Percentiles rank a stretch among this genome's conserved stretches.
Conservation (phyloP, 1,140 invertebrate species). For the Bactericera cockerelli region DNA sequence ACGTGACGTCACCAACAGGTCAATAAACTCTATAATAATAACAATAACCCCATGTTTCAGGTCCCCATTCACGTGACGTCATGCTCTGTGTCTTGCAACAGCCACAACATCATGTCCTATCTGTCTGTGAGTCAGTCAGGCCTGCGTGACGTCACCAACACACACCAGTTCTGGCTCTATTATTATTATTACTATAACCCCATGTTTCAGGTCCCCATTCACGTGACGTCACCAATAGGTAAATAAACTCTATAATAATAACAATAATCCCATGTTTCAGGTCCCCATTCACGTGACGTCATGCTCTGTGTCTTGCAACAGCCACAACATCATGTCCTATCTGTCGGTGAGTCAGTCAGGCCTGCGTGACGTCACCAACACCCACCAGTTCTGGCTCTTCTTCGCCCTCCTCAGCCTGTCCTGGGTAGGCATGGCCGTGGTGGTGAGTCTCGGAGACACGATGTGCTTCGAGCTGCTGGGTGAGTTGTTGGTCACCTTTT, state of each 20-base stretch:
- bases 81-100: slow-evolving; percentile 26
- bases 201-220: too few species aligned
- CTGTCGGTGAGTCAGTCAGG: too few species aligned
- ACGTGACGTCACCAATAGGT: too few species aligned
- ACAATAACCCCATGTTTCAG: too few species aligned
- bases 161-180: slow-evolving; percentile 53
- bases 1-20: too few species aligned
- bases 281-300: too few species aligned
- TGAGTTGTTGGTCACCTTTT: slow-evolving; percentile 33
- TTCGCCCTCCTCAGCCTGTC: slow-evolving; percentile 47
- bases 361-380: not conserved
- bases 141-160: not conserved
- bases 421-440: slow-evolving; percentile 68
- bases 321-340: too few species aligned
- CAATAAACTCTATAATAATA: too few species aligned
- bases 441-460: slow-evolving; percentile 63
- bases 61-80: not conserved
- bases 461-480: slow-evolving; percentile 66
- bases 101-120: slow-evolving; percentile 8
- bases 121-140: not conserved
- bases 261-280: too few species aligned
- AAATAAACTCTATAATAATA: too few species aligned
- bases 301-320: too few species aligned
- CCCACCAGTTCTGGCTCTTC: slow-evolving; percentile 53
- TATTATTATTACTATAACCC: too few species aligned